phyloP scores from a whole-genome alignment of 2,113 vertebrate species.

The Oostethus manadensis region DNA sequence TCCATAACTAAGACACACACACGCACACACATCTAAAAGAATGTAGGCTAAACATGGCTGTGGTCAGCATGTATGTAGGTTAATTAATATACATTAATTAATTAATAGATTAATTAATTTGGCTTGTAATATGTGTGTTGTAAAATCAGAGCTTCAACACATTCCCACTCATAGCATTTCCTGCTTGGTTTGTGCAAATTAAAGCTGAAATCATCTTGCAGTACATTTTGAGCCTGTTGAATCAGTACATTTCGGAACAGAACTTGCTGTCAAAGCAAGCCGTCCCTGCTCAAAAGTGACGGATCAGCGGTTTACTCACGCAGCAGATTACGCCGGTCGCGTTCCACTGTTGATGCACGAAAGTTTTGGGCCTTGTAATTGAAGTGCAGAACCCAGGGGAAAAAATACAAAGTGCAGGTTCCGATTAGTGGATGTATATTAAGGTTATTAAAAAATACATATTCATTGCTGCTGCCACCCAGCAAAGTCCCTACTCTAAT shows the following conservation, averaged over 20 bases:
- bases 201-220: conserved; percentile 5
- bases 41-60: conserved; percentile 3
- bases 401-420: not conserved
- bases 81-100: no score
- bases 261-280: conserved; percentile 25
- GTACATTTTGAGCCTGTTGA: conserved; percentile 26
- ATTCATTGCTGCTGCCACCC: no score
- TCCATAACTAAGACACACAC: conserved; percentile 6
- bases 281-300: conserved; percentile 23
- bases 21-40: conserved; percentile 12
- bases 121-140: no score
- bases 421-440: not conserved
- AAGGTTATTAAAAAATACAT: not conserved
- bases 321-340: conserved; percentile 47
- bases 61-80: not conserved
- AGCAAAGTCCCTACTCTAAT: no score
- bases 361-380: conserved; percentile 37
- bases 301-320: conserved; percentile 39
- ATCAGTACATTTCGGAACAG: conserved; percentile 24
- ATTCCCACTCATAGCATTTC: not conserved
- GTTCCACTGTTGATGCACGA: conserved; percentile 32
- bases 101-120: not conserved
- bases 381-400: not conserved
- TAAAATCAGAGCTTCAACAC: not conserved
- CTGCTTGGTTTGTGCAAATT: not conserved